Evolutionary conservation across 2,888 invertebrate species (phyloP).

Genomic region (Dryococelus australis): DNA sequence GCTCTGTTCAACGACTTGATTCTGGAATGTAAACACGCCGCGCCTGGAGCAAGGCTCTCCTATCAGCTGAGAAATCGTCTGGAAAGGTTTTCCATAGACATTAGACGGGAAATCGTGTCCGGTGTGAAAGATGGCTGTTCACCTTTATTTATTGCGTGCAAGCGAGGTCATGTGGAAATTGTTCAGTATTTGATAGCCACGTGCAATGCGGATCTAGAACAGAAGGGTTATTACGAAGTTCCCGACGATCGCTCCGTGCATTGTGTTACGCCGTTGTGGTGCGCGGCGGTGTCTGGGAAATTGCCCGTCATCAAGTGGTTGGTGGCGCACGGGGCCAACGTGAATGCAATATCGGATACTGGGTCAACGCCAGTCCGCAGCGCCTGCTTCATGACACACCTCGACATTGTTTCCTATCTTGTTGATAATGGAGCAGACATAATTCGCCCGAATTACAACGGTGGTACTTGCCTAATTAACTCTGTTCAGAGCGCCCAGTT

Average conservation of each 20-base stretch:
- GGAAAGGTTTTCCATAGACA: constrained; percentile 66
- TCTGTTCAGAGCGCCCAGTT: constrained; percentile 86
- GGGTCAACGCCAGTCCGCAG: constrained; percentile 90
- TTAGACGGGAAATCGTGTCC: constrained; percentile 72
- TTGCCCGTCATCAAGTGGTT: constrained; percentile 79
- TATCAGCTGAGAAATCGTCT: constrained; percentile 63
- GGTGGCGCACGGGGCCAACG: constrained; percentile 79
- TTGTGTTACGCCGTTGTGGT: constrained; percentile 89
- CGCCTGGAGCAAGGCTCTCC: constrained; percentile 73
- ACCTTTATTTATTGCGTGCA: constrained; percentile 80
- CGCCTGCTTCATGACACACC: constrained; percentile 92
- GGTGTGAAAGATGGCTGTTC: constrained; percentile 79
- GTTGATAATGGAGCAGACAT: constrained; percentile 84
- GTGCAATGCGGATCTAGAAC: constrained; percentile 86
- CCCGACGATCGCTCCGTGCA: constrained; percentile 82
- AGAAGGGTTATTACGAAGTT: constrained; percentile 84
- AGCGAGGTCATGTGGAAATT: constrained; percentile 81
- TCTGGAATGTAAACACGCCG: constrained; percentile 70
- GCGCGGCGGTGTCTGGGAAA: constrained; percentile 87
- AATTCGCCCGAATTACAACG: constrained; percentile 84
- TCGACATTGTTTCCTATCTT: constrained; percentile 78
- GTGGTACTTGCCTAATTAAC: constrained; percentile 93
- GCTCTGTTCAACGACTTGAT: constrained; percentile 68
- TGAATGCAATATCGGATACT: constrained; percentile 87
- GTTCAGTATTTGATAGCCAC: constrained; percentile 84